A percentile compares a stretch with the other conserved stretches of the same genome.
phyloP scores from a whole-genome alignment of 2,797 vertebrate species.

The Serranus cabrilla region DNA sequence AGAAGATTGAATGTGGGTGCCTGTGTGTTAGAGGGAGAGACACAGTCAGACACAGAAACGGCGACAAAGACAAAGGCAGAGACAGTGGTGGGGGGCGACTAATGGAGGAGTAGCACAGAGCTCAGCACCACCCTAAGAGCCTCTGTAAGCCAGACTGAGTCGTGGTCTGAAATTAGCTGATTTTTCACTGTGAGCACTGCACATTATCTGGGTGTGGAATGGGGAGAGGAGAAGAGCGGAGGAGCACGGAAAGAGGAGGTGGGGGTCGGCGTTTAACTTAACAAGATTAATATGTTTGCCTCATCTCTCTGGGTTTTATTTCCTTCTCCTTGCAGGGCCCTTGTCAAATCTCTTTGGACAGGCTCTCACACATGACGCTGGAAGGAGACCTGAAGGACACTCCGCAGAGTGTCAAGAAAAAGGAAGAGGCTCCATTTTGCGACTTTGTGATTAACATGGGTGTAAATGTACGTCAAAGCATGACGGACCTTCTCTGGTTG shows the following conservation, averaged over 20 bases:
- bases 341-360: slow-evolving; percentile 86
- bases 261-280: slow-evolving; percentile 82
- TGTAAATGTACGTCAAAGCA: slow-evolving; percentile 49
- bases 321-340: slow-evolving; percentile 83
- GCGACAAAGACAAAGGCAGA: slow-evolving; percentile 70
- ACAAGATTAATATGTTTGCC: slow-evolving; percentile 82
- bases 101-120: slow-evolving; percentile 76
- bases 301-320: slow-evolving; percentile 75
- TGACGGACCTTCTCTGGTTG: slow-evolving; percentile 27
- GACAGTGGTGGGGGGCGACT: slow-evolving; percentile 67
- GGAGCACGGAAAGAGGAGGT: slow-evolving; percentile 59
- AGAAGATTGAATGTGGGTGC: slow-evolving; percentile 59
- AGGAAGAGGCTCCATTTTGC: slow-evolving; percentile 65
- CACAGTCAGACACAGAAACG: slow-evolving; percentile 61
- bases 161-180: slow-evolving; percentile 84
- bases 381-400: slow-evolving; percentile 84
- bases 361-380: slow-evolving; percentile 78
- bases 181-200: slow-evolving; percentile 80
- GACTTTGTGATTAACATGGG: slow-evolving; percentile 61
- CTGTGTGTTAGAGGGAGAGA: slow-evolving; percentile 43
- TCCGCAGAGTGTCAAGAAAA: slow-evolving; percentile 59
- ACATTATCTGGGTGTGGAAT: slow-evolving; percentile 77
- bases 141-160: slow-evolving; percentile 78
- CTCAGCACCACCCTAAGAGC: slow-evolving; percentile 80
- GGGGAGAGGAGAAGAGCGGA: slow-evolving; percentile 60